phyloP scores from a whole-genome alignment of 2,888 invertebrate species.

The Tortrix viridana region DNA sequence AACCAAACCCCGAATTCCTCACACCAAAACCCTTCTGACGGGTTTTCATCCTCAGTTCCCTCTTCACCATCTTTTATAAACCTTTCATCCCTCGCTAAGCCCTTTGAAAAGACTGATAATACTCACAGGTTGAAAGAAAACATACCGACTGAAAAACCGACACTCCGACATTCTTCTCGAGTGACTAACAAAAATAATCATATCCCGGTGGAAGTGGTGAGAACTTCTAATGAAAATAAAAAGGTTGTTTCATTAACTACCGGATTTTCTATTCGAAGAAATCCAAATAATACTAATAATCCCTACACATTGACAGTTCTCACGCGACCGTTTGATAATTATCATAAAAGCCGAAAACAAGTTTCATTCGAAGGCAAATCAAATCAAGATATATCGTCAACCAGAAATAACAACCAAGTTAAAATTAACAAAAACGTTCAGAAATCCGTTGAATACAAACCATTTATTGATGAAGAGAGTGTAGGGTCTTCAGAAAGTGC shows the following conservation, averaged over 20 bases:
- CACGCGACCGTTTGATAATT: constrained; percentile 67
- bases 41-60: constrained; percentile 58
- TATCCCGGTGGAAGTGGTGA: constrained; percentile 57
- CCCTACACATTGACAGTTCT: constrained; percentile 76
- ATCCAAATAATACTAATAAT: constrained; percentile 70
- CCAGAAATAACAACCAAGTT: constrained; percentile 33
- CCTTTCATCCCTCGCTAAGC: constrained; percentile 78
- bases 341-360: constrained; percentile 41
- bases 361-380: constrained; percentile 43
- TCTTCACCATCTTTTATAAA: constrained; percentile 64
- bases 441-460: constrained; percentile 45
- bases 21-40: constrained; percentile 72
- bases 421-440: constrained; percentile 49
- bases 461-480: constrained; percentile 45
- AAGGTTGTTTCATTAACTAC: constrained; percentile 74
- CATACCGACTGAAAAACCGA: constrained; percentile 65
- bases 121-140: constrained; percentile 66
- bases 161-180: constrained; percentile 56
- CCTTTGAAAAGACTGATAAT: constrained; percentile 79
- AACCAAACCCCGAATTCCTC: constrained; percentile 66
- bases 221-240: constrained; percentile 59
- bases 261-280: constrained; percentile 77
- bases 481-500: constrained; percentile 49
- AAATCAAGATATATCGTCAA: constrained; percentile 3
- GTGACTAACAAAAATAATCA: constrained; percentile 66